These are phyloP conservation scores for Paraplagusia blochii DNA, from an alignment of 2,113 vertebrate species.

Conservation along the genomic window DNA sequence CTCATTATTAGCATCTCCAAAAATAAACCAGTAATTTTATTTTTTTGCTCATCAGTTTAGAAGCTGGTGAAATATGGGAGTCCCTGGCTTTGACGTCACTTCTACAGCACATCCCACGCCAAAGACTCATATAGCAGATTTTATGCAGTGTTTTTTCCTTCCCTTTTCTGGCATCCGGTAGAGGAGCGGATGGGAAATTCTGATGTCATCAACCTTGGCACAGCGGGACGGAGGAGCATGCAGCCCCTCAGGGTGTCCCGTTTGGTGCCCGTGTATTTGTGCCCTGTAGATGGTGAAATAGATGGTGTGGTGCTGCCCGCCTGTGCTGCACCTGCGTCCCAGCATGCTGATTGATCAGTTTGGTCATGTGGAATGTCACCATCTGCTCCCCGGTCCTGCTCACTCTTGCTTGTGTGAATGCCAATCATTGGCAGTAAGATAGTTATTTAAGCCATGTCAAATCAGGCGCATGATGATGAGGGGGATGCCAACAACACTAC, in stretches of 20 bases:
- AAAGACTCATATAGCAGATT: constrained; percentile 40
- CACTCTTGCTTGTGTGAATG: constrained; percentile 77
- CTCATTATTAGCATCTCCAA: too few relatives aligned
- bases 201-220: constrained; percentile 76
- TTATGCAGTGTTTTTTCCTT: constrained; percentile 15
- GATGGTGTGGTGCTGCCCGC: constrained; percentile 97
- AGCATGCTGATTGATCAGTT: constrained; percentile 99
- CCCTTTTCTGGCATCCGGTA: constrained; percentile 38
- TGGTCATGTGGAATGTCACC: constrained; percentile 99
- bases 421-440: constrained; percentile 82
- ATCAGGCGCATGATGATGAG: constrained; percentile 67
- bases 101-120: constrained; percentile 37
- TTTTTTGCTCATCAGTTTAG: constrained; percentile 11
- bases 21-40: background rate
- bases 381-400: constrained; percentile 98
- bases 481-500: constrained; percentile 58
- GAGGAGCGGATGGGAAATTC: constrained; percentile 70
- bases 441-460: constrained; percentile 78
- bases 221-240: constrained; percentile 65
- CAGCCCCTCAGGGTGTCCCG: constrained; percentile 65
- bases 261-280: constrained; percentile 70
- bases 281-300: constrained; percentile 93
- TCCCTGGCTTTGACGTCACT: constrained; percentile 69
- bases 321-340: constrained; percentile 99
- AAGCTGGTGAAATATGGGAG: constrained; percentile 50